Evolutionary conservation across 2,888 invertebrate species (phyloP).

Genomic region (Ischnus inquisitorius): DNA sequence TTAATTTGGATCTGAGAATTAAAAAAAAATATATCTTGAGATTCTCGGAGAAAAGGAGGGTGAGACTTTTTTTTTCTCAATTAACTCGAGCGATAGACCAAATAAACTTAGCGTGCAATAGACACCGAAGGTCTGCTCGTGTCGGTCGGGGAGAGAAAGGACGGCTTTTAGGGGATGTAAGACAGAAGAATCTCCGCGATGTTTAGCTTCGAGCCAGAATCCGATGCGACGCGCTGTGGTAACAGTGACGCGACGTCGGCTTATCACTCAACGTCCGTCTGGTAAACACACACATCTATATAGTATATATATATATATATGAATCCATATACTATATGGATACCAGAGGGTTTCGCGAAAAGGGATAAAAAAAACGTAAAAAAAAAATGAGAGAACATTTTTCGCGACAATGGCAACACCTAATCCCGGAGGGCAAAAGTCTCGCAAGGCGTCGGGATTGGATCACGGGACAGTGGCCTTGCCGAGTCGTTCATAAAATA

Average conservation of each 20-base stretch:
- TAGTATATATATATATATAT: not conserved
- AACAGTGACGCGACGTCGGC: constrained; percentile 10
- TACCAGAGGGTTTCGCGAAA: not conserved
- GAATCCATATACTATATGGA: no score
- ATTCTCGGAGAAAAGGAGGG: not conserved
- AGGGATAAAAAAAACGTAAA: not conserved
- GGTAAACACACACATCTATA: not conserved
- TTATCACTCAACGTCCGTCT: constrained; percentile 44
- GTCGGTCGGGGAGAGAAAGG: not conserved
- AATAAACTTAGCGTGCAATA: not conserved
- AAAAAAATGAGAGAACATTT: constrained; percentile 17
- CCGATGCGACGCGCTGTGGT: constrained; percentile 14
- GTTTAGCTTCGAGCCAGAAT: constrained; percentile 15
- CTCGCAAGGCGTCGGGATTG: not conserved
- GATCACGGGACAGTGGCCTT: not conserved
- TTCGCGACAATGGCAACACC: constrained; percentile 9
- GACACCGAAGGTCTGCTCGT: not conserved
- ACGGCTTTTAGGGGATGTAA: not conserved
- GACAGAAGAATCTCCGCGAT: not conserved
- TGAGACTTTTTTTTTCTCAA: not conserved
- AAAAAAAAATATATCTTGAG: not conserved
- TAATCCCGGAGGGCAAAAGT: constrained; percentile 8
- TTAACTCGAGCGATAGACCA: not conserved
- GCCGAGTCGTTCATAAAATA: not conserved
- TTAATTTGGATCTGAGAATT: constrained; percentile 29